A percentile compares a stretch with the other conserved stretches of the same genome.
Evolutionary conservation across 2,888 invertebrate genomes (phyloP).

Genomic region (Charanyca ferruginea): DNA sequence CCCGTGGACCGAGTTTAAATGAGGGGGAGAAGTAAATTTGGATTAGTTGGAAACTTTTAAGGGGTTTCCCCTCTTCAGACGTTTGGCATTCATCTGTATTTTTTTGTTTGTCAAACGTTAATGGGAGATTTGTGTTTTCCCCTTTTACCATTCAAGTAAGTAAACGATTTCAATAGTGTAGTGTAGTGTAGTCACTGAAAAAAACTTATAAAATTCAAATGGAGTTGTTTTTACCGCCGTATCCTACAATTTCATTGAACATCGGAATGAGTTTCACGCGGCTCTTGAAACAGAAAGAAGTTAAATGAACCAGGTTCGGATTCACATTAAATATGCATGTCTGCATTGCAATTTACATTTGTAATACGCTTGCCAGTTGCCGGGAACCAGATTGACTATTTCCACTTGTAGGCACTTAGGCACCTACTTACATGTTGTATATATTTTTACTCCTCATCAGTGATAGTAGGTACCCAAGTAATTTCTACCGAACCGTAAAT

Average conservation of each 20-base stretch:
- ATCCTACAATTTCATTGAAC: conserved; percentile 35
- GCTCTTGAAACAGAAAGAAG: conserved; percentile 43
- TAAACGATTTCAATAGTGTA: too few relatives aligned
- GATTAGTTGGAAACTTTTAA: conserved; percentile 49
- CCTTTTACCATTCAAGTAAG: conserved; percentile 2
- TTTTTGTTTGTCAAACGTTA: conserved; percentile 3
- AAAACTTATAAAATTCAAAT: too few relatives aligned
- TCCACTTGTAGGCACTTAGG: too few relatives aligned
- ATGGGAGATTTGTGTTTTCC: conserved; percentile 14
- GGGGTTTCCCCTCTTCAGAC: conserved; percentile 7
- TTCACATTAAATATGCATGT: conserved; percentile 55
- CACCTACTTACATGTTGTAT: neutral
- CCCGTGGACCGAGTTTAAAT: conserved; percentile 46
- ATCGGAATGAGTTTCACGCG: conserved; percentile 36
- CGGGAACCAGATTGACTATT: conserved; percentile 20
- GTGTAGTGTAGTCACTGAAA: too few relatives aligned
- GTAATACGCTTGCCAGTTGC: conserved; percentile 30
- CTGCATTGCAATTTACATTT: conserved; percentile 54
- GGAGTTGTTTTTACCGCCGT: conserved; percentile 12
- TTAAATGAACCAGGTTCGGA: conserved; percentile 51
- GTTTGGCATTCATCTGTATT: conserved; percentile 28
- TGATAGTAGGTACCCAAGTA: neutral
- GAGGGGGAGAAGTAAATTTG: conserved; percentile 49
- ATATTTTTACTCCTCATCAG: neutral
- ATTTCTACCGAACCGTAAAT: neutral